Percentiles rank a stretch among this genome's conserved stretches.
Evolutionary conservation across 2,113 vertebrate genomes (phyloP).

Genomic region (Raja brachyura): DNA sequence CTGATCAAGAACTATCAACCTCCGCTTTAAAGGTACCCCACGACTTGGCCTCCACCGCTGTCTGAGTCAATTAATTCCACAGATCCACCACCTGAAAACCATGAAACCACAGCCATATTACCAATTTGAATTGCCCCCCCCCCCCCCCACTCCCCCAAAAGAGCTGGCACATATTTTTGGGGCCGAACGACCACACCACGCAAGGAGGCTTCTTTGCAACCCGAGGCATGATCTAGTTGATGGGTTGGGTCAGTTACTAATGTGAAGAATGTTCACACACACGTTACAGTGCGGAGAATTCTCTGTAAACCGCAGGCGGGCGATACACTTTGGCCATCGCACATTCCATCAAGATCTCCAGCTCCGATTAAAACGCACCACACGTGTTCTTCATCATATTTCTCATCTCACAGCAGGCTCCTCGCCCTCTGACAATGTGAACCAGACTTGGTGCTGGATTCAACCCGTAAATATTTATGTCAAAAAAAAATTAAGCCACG

Average conservation of each 20-base stretch:
- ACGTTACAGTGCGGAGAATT: background rate
- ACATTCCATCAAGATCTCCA: background rate
- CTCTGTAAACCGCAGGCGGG: background rate
- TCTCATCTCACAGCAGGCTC: conserved; percentile 5
- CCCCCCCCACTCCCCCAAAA: too few relatives aligned
- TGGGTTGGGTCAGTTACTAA: background rate
- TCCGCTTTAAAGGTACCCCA: too few relatives aligned
- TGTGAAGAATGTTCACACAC: background rate
- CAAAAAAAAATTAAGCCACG: background rate
- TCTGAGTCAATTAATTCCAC: too few relatives aligned
- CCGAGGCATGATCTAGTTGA: background rate
- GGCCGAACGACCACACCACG: too few relatives aligned
- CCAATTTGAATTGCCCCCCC: background rate
- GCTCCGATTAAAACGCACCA: background rate
- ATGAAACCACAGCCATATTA: background rate
- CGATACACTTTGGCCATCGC: background rate
- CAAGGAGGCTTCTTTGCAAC: background rate
- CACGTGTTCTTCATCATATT: background rate
- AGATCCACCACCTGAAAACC: background rate
- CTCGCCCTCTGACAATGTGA: background rate
- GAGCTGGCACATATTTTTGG: too few relatives aligned
- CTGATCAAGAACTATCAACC: too few relatives aligned
- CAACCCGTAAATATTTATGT: background rate
- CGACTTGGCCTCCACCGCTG: too few relatives aligned
- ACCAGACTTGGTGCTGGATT: background rate